Conservation (phyloP, 2,888 invertebrate species). For the Caenorhabditis sinica region DNA sequence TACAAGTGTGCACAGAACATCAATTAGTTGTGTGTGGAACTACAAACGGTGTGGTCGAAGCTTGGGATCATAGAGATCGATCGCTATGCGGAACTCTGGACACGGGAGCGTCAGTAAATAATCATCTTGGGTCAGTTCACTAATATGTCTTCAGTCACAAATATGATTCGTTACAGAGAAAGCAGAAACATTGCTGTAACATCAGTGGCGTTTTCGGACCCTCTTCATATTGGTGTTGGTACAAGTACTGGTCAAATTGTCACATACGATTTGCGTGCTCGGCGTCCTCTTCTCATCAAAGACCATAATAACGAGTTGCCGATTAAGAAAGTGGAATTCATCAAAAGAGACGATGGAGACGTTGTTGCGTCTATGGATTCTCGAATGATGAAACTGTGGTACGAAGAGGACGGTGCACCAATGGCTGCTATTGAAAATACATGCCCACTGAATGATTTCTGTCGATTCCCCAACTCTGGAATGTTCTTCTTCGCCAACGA, state of each 20-base stretch:
- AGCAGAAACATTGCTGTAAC: constrained; percentile 86
- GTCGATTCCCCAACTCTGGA: constrained; percentile 81
- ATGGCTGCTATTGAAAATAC: constrained; percentile 94
- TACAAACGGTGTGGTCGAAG: constrained; percentile 91
- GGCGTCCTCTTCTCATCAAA: constrained; percentile 92
- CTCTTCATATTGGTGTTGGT: constrained; percentile 89
- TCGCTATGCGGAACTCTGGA: constrained; percentile 91
- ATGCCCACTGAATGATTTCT: constrained; percentile 90
- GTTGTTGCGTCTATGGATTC: constrained; percentile 93
- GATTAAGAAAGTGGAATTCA: constrained; percentile 92
- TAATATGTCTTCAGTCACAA: not conserved
- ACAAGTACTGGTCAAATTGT: constrained; percentile 92
- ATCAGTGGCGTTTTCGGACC: constrained; percentile 87
- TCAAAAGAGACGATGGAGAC: constrained; percentile 85
- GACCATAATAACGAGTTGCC: constrained; percentile 96
- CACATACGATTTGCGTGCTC: constrained; percentile 94
- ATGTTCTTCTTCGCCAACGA: constrained; percentile 96
- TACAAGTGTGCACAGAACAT: constrained; percentile 92
- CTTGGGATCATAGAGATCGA: constrained; percentile 94
- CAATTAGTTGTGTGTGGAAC: constrained; percentile 88
- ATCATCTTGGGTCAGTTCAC: constrained; percentile 71
- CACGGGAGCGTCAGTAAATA: constrained; percentile 87
- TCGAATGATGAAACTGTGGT: constrained; percentile 93
- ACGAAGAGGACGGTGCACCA: constrained; percentile 91
- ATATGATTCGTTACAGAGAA: constrained; percentile 43